These are phyloP conservation scores for Macquaria ambigua DNA, from an alignment of 2,113 vertebrate species.

Conservation along the genomic window DNA sequence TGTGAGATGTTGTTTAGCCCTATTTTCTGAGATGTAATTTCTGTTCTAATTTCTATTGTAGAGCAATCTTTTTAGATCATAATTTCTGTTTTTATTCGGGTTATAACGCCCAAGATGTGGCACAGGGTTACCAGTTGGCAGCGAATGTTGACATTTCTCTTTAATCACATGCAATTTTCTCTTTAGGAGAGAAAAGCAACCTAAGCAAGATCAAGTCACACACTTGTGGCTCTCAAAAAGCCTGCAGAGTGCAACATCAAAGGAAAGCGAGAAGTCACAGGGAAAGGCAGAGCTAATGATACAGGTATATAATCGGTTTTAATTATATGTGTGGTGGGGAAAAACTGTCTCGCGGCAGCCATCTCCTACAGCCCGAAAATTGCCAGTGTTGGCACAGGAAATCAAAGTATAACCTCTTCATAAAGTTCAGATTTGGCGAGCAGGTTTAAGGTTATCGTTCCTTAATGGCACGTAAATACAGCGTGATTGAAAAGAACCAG, in stretches of 20 bases:
- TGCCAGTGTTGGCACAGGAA: conserved; percentile 24
- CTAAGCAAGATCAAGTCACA: conserved; percentile 61
- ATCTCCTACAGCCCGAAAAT: not conserved
- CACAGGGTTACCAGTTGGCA: conserved; percentile 37
- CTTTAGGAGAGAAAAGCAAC: conserved; percentile 54
- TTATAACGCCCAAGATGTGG: not conserved
- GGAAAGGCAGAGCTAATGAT: conserved; percentile 47
- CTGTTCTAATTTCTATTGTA: not conserved
- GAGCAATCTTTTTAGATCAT: conserved; percentile 26
- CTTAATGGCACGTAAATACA: conserved; percentile 23
- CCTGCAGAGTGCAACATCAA: conserved; percentile 49
- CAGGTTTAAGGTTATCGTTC: conserved; percentile 36
- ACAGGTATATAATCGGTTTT: conserved; percentile 56
- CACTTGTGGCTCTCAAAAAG: conserved; percentile 45
- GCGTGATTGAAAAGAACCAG: conserved; percentile 2
- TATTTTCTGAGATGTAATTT: conserved; percentile 7
- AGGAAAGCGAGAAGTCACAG: conserved; percentile 44
- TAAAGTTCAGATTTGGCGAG: conserved; percentile 24
- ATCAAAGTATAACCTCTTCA: conserved; percentile 27
- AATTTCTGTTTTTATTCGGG: conserved; percentile 51
- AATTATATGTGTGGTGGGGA: conserved; percentile 63
- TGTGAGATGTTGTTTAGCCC: not conserved
- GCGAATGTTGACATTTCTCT: conserved; percentile 51
- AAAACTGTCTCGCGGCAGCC: conserved; percentile 32
- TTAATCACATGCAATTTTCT: conserved; percentile 67